Conservation (phyloP, 2,113 vertebrate species). For the Myiagra hebetior region DNA sequence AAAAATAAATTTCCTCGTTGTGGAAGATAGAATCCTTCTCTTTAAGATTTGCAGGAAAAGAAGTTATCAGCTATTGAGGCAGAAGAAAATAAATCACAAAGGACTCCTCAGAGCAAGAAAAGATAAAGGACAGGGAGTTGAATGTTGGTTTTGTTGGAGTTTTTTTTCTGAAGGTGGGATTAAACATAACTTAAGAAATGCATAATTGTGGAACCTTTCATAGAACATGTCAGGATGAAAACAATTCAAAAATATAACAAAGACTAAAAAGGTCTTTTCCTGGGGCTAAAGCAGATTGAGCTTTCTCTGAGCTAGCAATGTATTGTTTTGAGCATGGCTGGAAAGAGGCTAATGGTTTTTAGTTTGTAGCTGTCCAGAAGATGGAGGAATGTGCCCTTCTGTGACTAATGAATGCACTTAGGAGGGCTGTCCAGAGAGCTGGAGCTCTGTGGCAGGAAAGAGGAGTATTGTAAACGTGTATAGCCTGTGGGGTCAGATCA, state of each 20-base stretch:
- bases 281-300: conserved; percentile 26
- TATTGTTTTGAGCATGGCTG: not conserved
- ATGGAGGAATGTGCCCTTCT: not conserved
- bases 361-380: conserved; percentile 15
- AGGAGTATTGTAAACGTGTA: not conserved
- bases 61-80: conserved; percentile 22
- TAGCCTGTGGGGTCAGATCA: not conserved
- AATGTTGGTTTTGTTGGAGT: not conserved
- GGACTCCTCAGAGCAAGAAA: not conserved
- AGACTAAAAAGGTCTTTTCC: conserved; percentile 15
- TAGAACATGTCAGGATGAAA: not conserved
- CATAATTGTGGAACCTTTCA: not conserved
- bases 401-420: not conserved
- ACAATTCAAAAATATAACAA: not conserved
- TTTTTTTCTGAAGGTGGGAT: not conserved
- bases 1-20: not conserved
- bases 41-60: conserved; percentile 15
- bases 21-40: conserved; percentile 6
- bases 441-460: not conserved
- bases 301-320: not conserved
- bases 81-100: conserved; percentile 45
- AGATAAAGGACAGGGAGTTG: not conserved
- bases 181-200: not conserved
- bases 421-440: not conserved
- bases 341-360: conserved; percentile 18